Evolutionary conservation across 2,888 invertebrate species (phyloP).

Genomic region (Drosophila fungiperda): DNA sequence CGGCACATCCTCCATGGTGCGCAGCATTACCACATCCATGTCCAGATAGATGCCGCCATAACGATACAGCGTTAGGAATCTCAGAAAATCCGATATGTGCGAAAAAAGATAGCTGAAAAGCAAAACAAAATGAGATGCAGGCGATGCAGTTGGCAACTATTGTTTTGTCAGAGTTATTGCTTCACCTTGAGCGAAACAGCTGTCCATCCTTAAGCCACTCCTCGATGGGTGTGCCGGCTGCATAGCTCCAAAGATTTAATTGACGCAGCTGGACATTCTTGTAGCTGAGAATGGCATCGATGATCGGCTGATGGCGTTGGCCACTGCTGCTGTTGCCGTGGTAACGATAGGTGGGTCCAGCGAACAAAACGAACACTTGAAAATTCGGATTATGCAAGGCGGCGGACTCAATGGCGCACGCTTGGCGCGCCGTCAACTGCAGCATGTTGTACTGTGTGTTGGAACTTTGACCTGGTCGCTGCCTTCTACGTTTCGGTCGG

Average conservation of each 20-base stretch:
- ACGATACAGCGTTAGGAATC: constrained; percentile 87
- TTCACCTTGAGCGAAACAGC: constrained; percentile 78
- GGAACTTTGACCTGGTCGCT: constrained; percentile 24
- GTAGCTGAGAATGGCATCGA: constrained; percentile 79
- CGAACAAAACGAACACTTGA: constrained; percentile 82
- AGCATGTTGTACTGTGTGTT: constrained; percentile 51
- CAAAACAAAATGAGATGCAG: neutral
- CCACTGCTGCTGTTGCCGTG: constrained; percentile 19
- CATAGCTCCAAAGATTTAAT: constrained; percentile 83
- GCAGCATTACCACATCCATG: constrained; percentile 90
- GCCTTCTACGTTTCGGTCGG: constrained; percentile 33
- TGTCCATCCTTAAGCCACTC: constrained; percentile 81
- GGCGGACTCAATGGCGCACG: constrained; percentile 84
- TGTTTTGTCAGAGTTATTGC: neutral
- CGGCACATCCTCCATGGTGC: constrained; percentile 82
- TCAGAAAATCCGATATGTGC: constrained; percentile 81
- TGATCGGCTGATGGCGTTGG: constrained; percentile 52
- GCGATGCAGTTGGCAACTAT: neutral
- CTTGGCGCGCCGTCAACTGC: constrained; percentile 79
- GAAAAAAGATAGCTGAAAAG: constrained; percentile 46
- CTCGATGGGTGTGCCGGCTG: constrained; percentile 80
- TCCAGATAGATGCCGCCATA: constrained; percentile 92
- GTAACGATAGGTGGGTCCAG: constrained; percentile 76
- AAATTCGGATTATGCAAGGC: constrained; percentile 81
- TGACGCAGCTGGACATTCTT: constrained; percentile 82